These are phyloP conservation scores for Dreissena rostriformis DNA, from an alignment of 1,140 invertebrate genomes.

Conservation along the genomic window DNA sequence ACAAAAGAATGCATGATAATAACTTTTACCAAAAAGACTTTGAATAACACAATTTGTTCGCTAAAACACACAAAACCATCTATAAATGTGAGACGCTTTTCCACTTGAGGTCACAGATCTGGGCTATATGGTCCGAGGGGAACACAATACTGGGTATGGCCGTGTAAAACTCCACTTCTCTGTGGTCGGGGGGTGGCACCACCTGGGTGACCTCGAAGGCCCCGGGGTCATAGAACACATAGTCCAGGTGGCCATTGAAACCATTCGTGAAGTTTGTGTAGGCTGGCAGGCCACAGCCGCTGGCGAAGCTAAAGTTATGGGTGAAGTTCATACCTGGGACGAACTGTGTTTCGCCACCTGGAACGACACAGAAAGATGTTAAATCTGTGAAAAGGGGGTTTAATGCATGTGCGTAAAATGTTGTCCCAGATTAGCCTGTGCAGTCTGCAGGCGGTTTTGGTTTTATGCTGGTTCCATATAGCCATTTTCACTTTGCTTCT, in stretches of 20 bases:
- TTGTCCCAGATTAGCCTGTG: too few species aligned
- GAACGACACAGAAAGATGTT: slow-evolving; percentile 36
- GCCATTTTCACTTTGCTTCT: too few species aligned
- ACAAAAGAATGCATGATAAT: too few species aligned
- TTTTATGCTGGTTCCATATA: too few species aligned
- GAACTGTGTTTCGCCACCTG: slow-evolving; percentile 69
- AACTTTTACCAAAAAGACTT: too few species aligned
- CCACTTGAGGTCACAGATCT: slow-evolving; percentile 90
- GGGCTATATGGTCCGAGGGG: slow-evolving; percentile 96
- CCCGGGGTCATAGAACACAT: slow-evolving; percentile 90
- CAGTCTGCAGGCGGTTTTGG: too few species aligned
- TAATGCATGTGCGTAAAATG: too few species aligned
- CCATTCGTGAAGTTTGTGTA: slow-evolving; percentile 93
- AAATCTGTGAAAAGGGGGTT: too few species aligned
- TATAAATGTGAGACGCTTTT: slow-evolving; percentile 67
- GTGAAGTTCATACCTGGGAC: slow-evolving; percentile 63
- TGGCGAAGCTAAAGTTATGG: slow-evolving; percentile 75
- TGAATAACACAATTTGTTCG: too few species aligned
- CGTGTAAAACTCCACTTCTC: slow-evolving; percentile 87
- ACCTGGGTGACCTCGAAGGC: slow-evolving; percentile 86
- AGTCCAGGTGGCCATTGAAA: slow-evolving; percentile 95
- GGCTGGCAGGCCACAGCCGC: slow-evolving; percentile 82
- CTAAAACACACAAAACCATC: not conserved
- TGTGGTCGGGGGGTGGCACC: slow-evolving; percentile 89
- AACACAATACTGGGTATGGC: slow-evolving; percentile 93